These are phyloP conservation scores for Bilobella aurantiaca DNA, from an alignment of 1,140 invertebrate genomes.

Conservation along the genomic window DNA sequence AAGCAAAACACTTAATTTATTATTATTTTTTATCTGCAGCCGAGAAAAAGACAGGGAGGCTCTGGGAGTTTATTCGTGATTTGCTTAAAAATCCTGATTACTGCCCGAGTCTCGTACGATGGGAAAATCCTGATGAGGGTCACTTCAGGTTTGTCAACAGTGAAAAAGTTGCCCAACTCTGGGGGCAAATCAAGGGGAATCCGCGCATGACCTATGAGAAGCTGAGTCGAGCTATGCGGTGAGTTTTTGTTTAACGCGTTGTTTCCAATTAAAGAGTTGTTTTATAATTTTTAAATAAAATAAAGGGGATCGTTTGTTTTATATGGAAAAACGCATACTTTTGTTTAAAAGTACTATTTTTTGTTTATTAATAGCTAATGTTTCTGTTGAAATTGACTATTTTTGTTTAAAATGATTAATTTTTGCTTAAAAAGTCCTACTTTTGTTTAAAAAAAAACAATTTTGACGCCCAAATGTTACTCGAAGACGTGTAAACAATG, in stretches of 20 bases:
- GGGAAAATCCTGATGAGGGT: constrained; percentile 74
- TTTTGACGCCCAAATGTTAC: too few species aligned
- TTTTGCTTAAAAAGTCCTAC: too few species aligned
- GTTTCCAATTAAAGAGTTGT: too few species aligned
- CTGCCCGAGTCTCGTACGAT: constrained; percentile 69
- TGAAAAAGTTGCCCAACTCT: constrained; percentile 77
- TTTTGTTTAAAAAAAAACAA: too few species aligned
- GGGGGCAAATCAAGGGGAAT: constrained; percentile 78
- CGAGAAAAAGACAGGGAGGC: constrained; percentile 53
- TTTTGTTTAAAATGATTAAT: too few species aligned
- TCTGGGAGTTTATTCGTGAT: constrained; percentile 73
- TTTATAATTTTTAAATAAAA: too few species aligned
- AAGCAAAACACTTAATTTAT: constrained; percentile 1
- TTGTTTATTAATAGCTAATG: too few species aligned
- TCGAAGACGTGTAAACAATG: too few species aligned
- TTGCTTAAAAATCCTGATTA: constrained; percentile 61
- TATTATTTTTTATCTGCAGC: constrained; percentile 29
- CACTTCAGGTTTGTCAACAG: constrained; percentile 82
- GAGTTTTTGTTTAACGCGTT: constrained; percentile 28
- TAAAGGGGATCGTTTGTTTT: too few species aligned
- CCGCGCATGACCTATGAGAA: constrained; percentile 89
- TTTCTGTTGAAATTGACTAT: too few species aligned
- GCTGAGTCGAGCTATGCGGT: constrained; percentile 83
- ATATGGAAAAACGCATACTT: too few species aligned
- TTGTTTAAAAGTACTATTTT: too few species aligned